Evolutionary conservation across 2,113 vertebrate species (phyloP).

Genomic region (Tupaia chinensis): DNA sequence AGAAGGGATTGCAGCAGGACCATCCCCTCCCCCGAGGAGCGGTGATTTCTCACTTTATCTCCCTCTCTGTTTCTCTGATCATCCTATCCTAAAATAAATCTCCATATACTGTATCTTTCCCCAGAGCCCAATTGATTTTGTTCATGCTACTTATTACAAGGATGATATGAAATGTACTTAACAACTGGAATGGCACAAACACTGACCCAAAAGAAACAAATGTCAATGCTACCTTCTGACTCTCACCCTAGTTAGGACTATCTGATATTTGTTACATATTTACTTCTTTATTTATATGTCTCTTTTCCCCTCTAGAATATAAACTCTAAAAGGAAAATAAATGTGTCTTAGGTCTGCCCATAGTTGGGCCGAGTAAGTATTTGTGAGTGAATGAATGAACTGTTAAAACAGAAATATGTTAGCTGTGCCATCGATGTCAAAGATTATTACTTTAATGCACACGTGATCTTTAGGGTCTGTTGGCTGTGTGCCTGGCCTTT

Average conservation of each 20-base stretch:
- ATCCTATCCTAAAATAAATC: not conserved
- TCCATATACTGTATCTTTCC: not conserved
- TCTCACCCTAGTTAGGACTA: not conserved
- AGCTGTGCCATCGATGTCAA: not conserved
- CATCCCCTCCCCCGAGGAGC: no score
- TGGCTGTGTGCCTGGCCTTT: not conserved
- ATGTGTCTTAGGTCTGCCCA: not conserved
- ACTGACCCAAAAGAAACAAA: not conserved
- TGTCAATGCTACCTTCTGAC: not conserved
- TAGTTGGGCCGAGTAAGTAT: not conserved
- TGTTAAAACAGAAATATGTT: not conserved
- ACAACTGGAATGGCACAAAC: not conserved
- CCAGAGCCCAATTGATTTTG: not conserved
- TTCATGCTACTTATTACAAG: not conserved
- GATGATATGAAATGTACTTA: not conserved
- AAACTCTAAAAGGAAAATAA: not conserved
- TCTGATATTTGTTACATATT: not conserved
- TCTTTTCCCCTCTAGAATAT: not conserved
- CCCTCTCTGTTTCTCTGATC: not conserved
- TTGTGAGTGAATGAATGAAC: not conserved
- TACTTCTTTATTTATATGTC: not conserved
- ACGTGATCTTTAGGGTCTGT: not conserved
- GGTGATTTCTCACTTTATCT: no score
- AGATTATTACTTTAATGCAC: not conserved
- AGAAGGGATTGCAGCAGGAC: no score